phyloP scores from a whole-genome alignment of 30 jellyfish, hydroid and myxozoan genomes.

The Turritopsis rubra region DNA sequence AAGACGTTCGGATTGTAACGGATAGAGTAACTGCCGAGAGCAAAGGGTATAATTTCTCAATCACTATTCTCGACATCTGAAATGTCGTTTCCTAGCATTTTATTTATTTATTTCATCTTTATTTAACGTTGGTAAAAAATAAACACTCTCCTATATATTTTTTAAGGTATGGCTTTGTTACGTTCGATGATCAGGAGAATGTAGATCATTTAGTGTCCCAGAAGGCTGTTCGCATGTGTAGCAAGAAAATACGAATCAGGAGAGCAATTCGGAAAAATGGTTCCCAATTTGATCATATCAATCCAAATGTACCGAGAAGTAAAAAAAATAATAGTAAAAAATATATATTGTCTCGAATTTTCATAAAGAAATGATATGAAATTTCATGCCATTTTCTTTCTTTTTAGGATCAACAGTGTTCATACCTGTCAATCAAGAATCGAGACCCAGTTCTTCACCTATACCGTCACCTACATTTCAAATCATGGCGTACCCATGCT shows the following conservation, averaged over 20 bases:
- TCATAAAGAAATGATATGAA: too few relatives aligned
- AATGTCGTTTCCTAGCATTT: too few relatives aligned
- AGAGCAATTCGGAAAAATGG: slow-evolving; percentile 85
- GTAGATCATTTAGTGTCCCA: slow-evolving; percentile 44
- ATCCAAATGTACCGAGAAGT: slow-evolving; percentile 4
- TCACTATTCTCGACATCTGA: background rate
- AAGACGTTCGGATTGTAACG: slow-evolving; percentile 95
- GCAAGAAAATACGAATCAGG: slow-evolving; percentile 74
- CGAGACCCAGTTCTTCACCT: background rate
- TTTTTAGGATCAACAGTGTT: background rate
- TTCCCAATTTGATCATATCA: slow-evolving; percentile 30
- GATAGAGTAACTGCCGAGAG: slow-evolving; percentile 94
- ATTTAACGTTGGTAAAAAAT: too few relatives aligned
- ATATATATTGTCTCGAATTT: too few relatives aligned
- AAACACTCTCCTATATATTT: too few relatives aligned
- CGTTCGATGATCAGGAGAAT: slow-evolving; percentile 72
- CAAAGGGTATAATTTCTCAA: slow-evolving; percentile 53
- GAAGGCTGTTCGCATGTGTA: slow-evolving; percentile 86
- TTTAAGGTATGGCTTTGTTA: slow-evolving; percentile 82
- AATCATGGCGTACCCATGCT: background rate
- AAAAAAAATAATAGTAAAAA: too few relatives aligned
- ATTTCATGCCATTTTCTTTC: background rate
- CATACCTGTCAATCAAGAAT: background rate
- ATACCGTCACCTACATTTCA: slow-evolving; percentile 10
- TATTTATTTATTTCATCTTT: too few relatives aligned